These are phyloP conservation scores for Colius striatus DNA, from an alignment of 2,113 vertebrate species.

Conservation along the genomic window DNA sequence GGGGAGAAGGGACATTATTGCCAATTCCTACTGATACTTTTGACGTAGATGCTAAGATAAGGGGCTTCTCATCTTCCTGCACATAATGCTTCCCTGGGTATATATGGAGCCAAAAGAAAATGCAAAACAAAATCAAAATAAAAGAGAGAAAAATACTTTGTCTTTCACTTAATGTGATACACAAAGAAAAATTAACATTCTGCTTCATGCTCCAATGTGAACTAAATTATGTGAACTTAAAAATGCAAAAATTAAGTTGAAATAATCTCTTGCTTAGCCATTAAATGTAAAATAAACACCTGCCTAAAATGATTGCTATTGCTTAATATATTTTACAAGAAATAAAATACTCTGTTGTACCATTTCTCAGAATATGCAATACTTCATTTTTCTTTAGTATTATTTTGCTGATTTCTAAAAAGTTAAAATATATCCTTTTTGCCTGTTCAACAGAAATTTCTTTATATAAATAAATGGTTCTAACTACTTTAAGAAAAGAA, in stretches of 20 bases:
- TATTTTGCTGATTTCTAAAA: constrained; percentile 49
- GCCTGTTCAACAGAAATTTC: constrained; percentile 23
- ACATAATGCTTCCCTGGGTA: neutral
- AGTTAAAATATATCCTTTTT: constrained; percentile 56
- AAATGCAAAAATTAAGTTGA: constrained; percentile 74
- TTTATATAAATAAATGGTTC: constrained; percentile 47
- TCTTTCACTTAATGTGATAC: constrained; percentile 55
- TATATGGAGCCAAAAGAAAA: neutral
- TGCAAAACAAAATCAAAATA: neutral
- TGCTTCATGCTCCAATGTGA: constrained; percentile 49
- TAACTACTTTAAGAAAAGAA: constrained; percentile 29
- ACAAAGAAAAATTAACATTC: constrained; percentile 69
- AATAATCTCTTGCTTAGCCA: constrained; percentile 57
- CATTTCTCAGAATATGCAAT: constrained; percentile 31
- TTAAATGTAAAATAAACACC: constrained; percentile 70
- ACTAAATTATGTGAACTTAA: constrained; percentile 71
- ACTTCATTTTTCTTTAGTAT: constrained; percentile 34
- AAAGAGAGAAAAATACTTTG: neutral
- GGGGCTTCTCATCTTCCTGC: neutral
- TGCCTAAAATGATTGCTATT: constrained; percentile 61
- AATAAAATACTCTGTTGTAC: constrained; percentile 48
- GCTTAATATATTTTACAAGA: constrained; percentile 57
- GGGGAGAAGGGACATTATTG: neutral
- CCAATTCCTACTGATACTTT: neutral
- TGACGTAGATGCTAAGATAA: neutral